A percentile compares a stretch with the other conserved stretches of the same genome.
These are phyloP conservation scores for Caprella mutica DNA, from an alignment of 2,888 invertebrate genomes.

Conservation along the genomic window DNA sequence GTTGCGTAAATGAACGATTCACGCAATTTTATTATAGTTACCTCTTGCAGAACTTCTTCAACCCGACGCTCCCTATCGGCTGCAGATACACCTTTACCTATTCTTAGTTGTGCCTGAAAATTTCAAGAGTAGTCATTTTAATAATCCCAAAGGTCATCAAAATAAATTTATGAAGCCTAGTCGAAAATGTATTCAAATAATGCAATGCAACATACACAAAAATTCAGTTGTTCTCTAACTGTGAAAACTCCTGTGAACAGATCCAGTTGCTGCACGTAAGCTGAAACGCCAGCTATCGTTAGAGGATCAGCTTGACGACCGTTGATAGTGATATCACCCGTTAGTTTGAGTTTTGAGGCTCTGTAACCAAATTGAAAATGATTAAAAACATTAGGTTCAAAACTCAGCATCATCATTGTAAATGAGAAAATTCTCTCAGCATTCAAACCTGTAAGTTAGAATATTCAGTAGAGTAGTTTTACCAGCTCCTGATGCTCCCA, in stretches of 20 bases:
- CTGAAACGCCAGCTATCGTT: conserved; percentile 62
- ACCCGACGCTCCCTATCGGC: conserved; percentile 63
- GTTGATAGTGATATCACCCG: conserved; percentile 50
- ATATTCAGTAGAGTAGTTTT: conserved; percentile 89
- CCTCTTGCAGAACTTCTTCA: conserved; percentile 74
- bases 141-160: too few species aligned
- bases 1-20: background rate
- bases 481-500: conserved; percentile 57
- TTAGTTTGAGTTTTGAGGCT: conserved; percentile 14
- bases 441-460: conserved; percentile 61
- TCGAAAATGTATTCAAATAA: too few species aligned
- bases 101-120: conserved; percentile 63
- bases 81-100: conserved; percentile 65
- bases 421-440: background rate
- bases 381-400: background rate
- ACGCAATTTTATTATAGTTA: conserved; percentile 40
- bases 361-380: conserved; percentile 6
- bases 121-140: too few species aligned
- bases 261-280: conserved; percentile 90
- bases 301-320: conserved; percentile 58
- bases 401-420: background rate
- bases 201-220: conserved; percentile 54
- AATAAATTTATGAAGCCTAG: too few species aligned
- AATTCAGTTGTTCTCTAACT: conserved; percentile 75
- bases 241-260: conserved; percentile 81